These are phyloP conservation scores for Clanis bilineata DNA, from an alignment of 2,888 invertebrate genomes.

Conservation along the genomic window DNA sequence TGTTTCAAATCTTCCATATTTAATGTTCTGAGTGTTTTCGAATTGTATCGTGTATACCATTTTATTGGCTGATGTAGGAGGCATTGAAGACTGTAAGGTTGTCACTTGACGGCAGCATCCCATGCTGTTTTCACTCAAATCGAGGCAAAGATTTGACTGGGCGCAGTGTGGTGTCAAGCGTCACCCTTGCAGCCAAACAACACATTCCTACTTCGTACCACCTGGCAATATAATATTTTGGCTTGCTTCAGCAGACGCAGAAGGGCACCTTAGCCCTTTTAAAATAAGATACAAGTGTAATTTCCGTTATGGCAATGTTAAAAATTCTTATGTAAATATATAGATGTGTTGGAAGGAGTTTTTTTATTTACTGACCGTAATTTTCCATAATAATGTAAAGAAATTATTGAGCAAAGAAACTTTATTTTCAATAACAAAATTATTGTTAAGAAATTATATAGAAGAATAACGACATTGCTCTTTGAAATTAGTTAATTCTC, in stretches of 20 bases:
- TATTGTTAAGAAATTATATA: neutral
- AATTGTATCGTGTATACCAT: constrained; percentile 39
- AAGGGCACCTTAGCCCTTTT: constrained; percentile 62
- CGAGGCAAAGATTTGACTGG: constrained; percentile 68
- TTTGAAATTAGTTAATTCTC: neutral
- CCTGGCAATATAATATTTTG: constrained; percentile 64
- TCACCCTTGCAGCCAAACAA: constrained; percentile 45
- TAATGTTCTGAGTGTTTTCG: constrained; percentile 34
- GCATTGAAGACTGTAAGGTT: constrained; percentile 56
- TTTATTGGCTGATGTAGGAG: constrained; percentile 42
- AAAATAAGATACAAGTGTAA: constrained; percentile 56
- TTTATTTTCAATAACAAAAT: neutral
- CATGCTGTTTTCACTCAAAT: constrained; percentile 70
- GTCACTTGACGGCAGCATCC: constrained; percentile 69
- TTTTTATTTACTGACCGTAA: constrained; percentile 50
- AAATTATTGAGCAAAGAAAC: neutral
- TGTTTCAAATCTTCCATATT: constrained; percentile 34
- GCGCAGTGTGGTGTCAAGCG: constrained; percentile 62
- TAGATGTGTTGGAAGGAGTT: constrained; percentile 75
- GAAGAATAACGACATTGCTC: neutral
- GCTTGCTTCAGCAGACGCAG: constrained; percentile 56
- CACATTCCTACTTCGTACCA: constrained; percentile 49
- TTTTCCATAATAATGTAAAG: neutral
- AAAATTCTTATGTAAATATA: constrained; percentile 80
- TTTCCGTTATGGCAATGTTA: constrained; percentile 76